Conservation (phyloP, 2,797 vertebrate genomes). For the Oryzias dopingdopingensis region DNA sequence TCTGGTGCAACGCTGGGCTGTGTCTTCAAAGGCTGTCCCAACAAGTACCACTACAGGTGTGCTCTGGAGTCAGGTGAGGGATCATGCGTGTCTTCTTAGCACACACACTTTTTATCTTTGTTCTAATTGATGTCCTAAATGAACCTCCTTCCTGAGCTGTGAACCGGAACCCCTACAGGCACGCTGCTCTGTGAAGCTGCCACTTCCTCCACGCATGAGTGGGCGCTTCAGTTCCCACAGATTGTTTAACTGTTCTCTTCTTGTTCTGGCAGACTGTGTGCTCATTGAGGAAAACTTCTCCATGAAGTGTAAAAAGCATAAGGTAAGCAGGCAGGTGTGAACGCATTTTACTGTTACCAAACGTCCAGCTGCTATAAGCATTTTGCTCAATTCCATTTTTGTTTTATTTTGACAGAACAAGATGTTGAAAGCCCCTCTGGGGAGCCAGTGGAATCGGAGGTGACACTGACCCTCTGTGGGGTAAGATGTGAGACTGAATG, state of each 20-base stretch:
- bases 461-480: constrained; percentile 52
- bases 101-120: no score
- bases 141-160: no score
- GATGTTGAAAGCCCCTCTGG: constrained; percentile 65
- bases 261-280: constrained; percentile 69
- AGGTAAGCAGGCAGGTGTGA: constrained; percentile 61
- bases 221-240: background rate
- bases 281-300: constrained; percentile 82
- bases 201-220: no score
- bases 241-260: constrained; percentile 10
- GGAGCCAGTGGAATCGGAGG: constrained; percentile 56
- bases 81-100: no score
- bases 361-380: background rate
- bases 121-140: no score
- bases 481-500: constrained; percentile 29
- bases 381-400: background rate
- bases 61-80: constrained; percentile 74
- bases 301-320: constrained; percentile 84
- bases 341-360: no score
- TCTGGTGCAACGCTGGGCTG: constrained; percentile 77
- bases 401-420: constrained; percentile 66
- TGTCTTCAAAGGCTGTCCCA: constrained; percentile 78
- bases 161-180: no score
- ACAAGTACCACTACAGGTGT: constrained; percentile 82
- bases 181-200: no score